Evolutionary conservation across 2,888 invertebrate genomes (phyloP).

Genomic region (Syritta pipiens): DNA sequence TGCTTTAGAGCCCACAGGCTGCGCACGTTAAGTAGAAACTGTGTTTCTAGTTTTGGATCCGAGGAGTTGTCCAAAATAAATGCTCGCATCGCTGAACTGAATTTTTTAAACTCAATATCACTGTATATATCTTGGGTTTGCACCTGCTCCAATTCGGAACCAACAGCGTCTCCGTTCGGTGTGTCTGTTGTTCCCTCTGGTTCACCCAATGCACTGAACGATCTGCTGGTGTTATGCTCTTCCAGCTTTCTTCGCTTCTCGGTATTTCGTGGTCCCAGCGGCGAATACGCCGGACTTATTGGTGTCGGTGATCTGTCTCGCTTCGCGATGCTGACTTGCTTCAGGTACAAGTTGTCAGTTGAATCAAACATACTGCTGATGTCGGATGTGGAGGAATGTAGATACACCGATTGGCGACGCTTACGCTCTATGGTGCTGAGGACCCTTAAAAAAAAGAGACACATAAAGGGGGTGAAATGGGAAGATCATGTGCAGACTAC

Average conservation of each 20-base stretch:
- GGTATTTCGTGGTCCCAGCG: constrained; percentile 71
- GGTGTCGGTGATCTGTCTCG: constrained; percentile 76
- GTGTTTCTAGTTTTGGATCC: constrained; percentile 73
- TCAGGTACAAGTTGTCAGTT: constrained; percentile 72
- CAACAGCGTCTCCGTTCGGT: not conserved
- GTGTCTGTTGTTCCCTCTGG: not conserved
- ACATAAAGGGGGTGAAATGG: too few relatives aligned
- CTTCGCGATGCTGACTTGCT: constrained; percentile 70
- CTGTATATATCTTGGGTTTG: constrained; percentile 56
- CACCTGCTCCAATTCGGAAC: constrained; percentile 5
- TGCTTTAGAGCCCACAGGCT: constrained; percentile 76
- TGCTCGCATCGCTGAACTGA: constrained; percentile 73
- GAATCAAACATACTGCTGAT: constrained; percentile 76
- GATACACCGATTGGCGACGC: constrained; percentile 70
- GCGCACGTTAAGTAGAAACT: constrained; percentile 72
- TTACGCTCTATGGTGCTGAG: constrained; percentile 63
- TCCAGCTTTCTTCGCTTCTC: constrained; percentile 75
- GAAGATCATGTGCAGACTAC: constrained; percentile 55
- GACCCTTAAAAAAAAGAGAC: constrained; percentile 30
- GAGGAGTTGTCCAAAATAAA: constrained; percentile 73
- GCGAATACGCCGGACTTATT: constrained; percentile 76
- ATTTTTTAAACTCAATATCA: constrained; percentile 73
- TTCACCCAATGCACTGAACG: constrained; percentile 30
- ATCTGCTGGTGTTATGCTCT: constrained; percentile 21
- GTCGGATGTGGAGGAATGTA: constrained; percentile 72